These are phyloP conservation scores for Arion vulgaris DNA, from an alignment of 1,140 invertebrate genomes.

Conservation along the genomic window DNA sequence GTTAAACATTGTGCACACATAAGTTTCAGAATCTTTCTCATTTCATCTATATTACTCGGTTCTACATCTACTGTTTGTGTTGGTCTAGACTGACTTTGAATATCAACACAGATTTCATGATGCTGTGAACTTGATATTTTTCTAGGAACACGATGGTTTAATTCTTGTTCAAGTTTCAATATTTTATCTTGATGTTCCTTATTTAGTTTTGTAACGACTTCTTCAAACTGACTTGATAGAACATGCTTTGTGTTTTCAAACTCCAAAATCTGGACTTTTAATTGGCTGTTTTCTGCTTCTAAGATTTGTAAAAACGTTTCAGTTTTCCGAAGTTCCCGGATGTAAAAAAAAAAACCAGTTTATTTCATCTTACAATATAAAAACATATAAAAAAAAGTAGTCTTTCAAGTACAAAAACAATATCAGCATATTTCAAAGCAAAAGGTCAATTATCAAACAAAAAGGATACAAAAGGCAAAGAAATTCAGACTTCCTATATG, in stretches of 20 bases:
- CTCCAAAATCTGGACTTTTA: slow-evolving; percentile 1
- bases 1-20: slow-evolving; percentile 5
- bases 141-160: too few species aligned
- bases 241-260: background rate
- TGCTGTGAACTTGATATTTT: background rate
- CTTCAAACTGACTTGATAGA: slow-evolving; percentile 14
- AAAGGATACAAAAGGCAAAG: too few species aligned
- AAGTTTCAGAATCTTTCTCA: background rate
- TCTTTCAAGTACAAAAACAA: too few species aligned
- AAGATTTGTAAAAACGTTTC: background rate
- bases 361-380: too few species aligned
- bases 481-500: too few species aligned
- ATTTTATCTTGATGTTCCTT: background rate
- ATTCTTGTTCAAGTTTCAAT: background rate
- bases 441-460: too few species aligned
- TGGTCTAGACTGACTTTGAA: too few species aligned
- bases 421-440: too few species aligned
- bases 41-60: background rate
- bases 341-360: too few species aligned
- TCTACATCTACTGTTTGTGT: slow-evolving; percentile 16
- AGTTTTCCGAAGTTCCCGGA: too few species aligned
- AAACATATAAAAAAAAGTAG: too few species aligned
- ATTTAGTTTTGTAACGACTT: background rate
- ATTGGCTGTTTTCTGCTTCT: slow-evolving; percentile 11
- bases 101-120: background rate